Percentiles rank a stretch among this genome's conserved stretches.
phyloP scores from a whole-genome alignment of 2,797 vertebrate genomes.

The Orientallactaga sibirica region DNA sequence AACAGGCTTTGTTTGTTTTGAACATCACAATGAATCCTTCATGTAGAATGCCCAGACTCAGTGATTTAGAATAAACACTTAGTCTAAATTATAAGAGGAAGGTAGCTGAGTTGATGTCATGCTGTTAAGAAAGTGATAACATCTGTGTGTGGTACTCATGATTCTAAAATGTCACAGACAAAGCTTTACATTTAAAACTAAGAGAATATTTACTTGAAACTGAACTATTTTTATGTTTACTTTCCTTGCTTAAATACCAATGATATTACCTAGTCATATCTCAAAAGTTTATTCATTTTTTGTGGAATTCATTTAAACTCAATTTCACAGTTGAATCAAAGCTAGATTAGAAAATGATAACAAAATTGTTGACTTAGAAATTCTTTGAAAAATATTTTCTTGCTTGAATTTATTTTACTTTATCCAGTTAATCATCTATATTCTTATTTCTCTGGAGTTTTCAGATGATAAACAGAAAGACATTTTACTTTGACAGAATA shows the following conservation, averaged over 20 bases:
- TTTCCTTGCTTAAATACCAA: slow-evolving; percentile 39
- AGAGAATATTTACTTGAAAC: slow-evolving; percentile 4
- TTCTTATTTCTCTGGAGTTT: slow-evolving; percentile 10
- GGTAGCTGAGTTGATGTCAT: not conserved
- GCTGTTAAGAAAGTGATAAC: not conserved
- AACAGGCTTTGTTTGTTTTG: not conserved
- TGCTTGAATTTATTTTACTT: slow-evolving; percentile 10
- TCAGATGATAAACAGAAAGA: not conserved
- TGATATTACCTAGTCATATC: not conserved
- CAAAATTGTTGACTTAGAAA: not conserved
- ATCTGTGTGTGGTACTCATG: not conserved
- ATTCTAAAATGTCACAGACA: not conserved
- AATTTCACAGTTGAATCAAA: slow-evolving; percentile 61
- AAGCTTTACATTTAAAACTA: slow-evolving; percentile 48
- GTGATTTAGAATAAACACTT: slow-evolving; percentile 20
- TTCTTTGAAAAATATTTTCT: not conserved
- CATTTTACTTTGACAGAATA: not conserved
- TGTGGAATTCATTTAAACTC: not conserved
- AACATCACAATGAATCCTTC: not conserved
- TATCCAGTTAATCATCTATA: not conserved
- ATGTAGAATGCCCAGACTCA: not conserved
- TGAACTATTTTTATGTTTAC: not conserved
- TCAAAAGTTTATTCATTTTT: not conserved
- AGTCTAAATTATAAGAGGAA: not conserved
- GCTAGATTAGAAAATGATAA: slow-evolving; percentile 26